Evolutionary conservation across 2,113 vertebrate species (phyloP), one percentile per base, ranked within the genome.

Genomic region (Sebastes schlegelii): DNA sequence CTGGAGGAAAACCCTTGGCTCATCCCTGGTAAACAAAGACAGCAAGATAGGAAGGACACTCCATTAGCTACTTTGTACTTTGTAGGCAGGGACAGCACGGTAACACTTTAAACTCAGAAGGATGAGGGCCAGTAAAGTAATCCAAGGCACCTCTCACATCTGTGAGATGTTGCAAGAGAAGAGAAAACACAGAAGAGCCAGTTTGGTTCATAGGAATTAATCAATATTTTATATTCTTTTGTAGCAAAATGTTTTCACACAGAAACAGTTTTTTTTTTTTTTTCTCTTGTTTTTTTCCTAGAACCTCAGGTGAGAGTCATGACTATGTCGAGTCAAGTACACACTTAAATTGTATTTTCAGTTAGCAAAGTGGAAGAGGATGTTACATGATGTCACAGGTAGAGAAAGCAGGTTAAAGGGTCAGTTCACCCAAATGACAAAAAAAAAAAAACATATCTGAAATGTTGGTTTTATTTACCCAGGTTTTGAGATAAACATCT

Each of bases 211-310:
- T 91, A 92, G 80, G 92, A 95, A 95, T 93, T 85, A 23, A 92
- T 92, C 81, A 89, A 83, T 91, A 84, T 91, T 95, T 96, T 95
- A 95, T 95, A 92, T 91, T 86, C 58, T 93, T 95, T 95, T 94
- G 93, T 95, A 95, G 91, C 90, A 95, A 96, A 95, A 93, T 88
- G 83, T 92, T 92, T 93, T 90, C 91, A 94, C 94, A 96, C 94
- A 94, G 85, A 93, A 93, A 94, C 86, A 83, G 51, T 52, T 90
- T 74, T 90, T 92, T 86, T 86, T 62, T 77, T 51, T 12, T 76
- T 77, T 51, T 12, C 74, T 85, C 42, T 85, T 76, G 45, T 88
- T 92, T 89, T 87, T 88, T 80, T 86, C 86, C 85, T 92, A 91
- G 92, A 94, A 90, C 84, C 88, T 90, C 77, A 86, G 86, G 91